phyloP scores from a whole-genome alignment of 2,113 vertebrate genomes.

The Penelope pileata region DNA sequence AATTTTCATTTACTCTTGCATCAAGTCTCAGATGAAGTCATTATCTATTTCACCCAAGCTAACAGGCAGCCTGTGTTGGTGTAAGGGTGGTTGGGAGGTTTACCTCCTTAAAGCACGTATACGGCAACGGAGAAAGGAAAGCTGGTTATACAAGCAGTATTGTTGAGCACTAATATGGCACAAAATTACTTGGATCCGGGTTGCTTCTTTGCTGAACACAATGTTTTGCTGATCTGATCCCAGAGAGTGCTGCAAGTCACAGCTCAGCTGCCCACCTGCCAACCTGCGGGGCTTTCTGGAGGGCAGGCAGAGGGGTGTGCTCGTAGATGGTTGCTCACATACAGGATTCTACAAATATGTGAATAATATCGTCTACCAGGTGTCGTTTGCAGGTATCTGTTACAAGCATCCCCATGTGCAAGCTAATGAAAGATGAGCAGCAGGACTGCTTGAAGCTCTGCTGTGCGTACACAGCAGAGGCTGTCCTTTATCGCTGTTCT shows the following conservation, averaged over 20 bases:
- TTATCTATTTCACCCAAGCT: background rate
- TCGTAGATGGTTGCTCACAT: background rate
- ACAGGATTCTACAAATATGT: background rate
- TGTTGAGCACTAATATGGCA: fast-evolving
- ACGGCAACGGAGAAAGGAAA: background rate
- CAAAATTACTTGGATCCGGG: background rate
- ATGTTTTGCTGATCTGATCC: background rate
- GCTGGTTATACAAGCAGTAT: fast-evolving
- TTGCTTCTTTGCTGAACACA: background rate
- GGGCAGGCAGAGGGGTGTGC: no score
- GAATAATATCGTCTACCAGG: background rate
- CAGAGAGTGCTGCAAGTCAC: background rate
- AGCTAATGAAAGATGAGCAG: background rate
- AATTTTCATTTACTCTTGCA: slow-evolving; percentile 19
- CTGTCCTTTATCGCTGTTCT: background rate
- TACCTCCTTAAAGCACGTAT: background rate
- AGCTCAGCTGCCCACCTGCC: fast-evolving
- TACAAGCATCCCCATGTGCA: background rate
- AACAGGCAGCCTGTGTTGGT: background rate
- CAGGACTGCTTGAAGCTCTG: background rate
- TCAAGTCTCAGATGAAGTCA: background rate
- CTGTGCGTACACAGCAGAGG: background rate
- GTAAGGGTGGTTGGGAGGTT: background rate
- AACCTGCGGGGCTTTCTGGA: background rate
- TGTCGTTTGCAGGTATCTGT: background rate